A percentile compares a stretch with the other conserved stretches of the same genome.
Evolutionary conservation across 2,797 vertebrate genomes (phyloP).

Genomic region (Hypotaenidia okinawae): DNA sequence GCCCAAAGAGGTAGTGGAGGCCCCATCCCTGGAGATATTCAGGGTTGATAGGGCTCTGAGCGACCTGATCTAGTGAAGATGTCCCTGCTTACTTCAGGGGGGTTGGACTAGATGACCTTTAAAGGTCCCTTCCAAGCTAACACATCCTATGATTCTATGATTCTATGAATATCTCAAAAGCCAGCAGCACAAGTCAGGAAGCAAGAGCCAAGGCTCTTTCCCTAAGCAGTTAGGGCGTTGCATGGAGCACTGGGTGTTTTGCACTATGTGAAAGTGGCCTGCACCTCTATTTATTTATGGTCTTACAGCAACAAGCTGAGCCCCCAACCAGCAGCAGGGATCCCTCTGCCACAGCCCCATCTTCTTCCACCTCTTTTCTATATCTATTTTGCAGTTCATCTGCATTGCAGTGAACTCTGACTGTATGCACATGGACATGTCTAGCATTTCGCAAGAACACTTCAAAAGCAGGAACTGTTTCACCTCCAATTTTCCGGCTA

Average conservation of each 20-base stretch:
- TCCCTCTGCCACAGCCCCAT: not conserved
- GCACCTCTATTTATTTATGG: not conserved
- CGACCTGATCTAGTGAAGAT: too few species aligned
- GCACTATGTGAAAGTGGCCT: not conserved
- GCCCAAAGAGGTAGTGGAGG: too few species aligned
- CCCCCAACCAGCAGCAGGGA: not conserved
- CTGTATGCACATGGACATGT: not conserved
- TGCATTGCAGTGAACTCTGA: not conserved
- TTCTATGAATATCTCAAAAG: not conserved
- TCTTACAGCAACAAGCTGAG: not conserved
- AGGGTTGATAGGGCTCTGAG: too few species aligned
- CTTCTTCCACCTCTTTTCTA: not conserved
- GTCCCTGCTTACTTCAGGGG: too few species aligned
- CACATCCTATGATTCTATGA: too few species aligned
- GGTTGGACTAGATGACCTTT: too few species aligned
- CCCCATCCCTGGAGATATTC: too few species aligned
- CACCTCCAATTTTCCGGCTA: not conserved
- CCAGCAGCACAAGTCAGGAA: not conserved
- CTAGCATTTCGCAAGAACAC: not conserved
- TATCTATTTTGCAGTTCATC: not conserved
- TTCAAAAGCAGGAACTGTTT: not conserved
- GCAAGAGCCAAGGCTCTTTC: not conserved
- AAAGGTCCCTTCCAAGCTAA: too few species aligned
- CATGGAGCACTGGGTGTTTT: not conserved
- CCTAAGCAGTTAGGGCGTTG: not conserved